A percentile compares a stretch with the other conserved stretches of the same genome.
Evolutionary conservation across 2,797 vertebrate species (phyloP).

Genomic region (Lepus townsendii): DNA sequence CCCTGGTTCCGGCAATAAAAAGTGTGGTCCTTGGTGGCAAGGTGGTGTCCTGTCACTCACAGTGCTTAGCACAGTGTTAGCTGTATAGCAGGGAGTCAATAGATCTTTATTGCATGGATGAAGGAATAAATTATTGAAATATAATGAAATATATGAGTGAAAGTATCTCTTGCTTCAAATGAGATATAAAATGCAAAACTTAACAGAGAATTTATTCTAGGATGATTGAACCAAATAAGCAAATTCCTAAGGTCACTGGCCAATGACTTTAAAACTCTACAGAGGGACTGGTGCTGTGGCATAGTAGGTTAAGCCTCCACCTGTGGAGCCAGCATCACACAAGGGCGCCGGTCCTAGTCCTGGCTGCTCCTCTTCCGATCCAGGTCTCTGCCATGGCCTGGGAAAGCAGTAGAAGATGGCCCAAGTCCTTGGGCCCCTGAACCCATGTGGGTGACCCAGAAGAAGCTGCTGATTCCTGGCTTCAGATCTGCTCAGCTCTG

Average conservation of each 20-base stretch:
- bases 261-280: background rate
- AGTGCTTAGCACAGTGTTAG: background rate
- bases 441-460: no score
- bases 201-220: background rate
- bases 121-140: conserved; percentile 17
- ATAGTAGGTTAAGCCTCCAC: no score
- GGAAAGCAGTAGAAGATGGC: no score
- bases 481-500: no score
- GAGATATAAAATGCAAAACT: conserved; percentile 1
- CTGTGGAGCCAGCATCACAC: no score
- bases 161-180: conserved; percentile 9
- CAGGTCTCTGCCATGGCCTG: no score
- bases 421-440: no score
- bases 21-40: background rate
- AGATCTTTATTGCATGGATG: background rate
- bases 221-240: background rate
- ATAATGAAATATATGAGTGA: background rate
- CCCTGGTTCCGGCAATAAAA: background rate
- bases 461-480: no score
- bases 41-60: background rate
- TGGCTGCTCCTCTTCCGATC: no score
- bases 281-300: no score
- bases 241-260: background rate
- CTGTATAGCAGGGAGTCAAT: background rate
- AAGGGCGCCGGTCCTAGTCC: no score